Evolutionary conservation across 2,113 vertebrate species (phyloP), one percentile per base, ranked within the genome.

Genomic region (Sapayoa aenigma): DNA sequence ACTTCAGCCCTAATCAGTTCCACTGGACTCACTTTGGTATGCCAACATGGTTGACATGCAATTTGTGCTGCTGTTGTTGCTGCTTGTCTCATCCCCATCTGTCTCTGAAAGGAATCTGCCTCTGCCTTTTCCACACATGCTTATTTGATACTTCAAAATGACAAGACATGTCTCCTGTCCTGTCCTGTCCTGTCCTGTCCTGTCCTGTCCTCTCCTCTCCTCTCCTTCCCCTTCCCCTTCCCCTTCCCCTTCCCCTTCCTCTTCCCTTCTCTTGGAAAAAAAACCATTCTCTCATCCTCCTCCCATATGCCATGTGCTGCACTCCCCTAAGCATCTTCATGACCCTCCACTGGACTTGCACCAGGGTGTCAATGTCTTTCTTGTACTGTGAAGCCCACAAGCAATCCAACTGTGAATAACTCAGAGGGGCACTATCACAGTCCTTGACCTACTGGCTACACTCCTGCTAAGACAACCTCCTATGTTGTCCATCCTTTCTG

Each of bases 241-340:
- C n/a, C n/a, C n/a, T n/a, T n/a, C n/a, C n/a, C n/a, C n/a, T n/a
- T n/a, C n/a, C n/a, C 12, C 14, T 14, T 42, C 41, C 41, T 42
- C 12, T 53, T 42, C 39, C 28, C 5, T 60, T 81, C 60, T 49
- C 20, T 78, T 68, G 41, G 59, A 27, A 66, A 66, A 53, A 37
- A 24, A 1, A 11, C 12, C 3, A 7, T 46, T 53, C 5, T 80
- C 25, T 53, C 50, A 74, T 13, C 2, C 1, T 47, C 19, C 24
- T 47, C 16, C 90, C 52, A 12, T 7, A 28, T 0, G 0, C 25
- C 28, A 3, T 13, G 14, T 78, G 14, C 50, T 82, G 30, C 44
- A 33, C 19, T 18, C 9, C 37, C 28, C 7, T 13, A 24, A 49
- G 19, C n/a, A 37, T 74, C 68, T 63, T 87, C 23, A 33, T 33